Conservation (phyloP, 1,140 invertebrate genomes). For the Danaus plexippus region DNA sequence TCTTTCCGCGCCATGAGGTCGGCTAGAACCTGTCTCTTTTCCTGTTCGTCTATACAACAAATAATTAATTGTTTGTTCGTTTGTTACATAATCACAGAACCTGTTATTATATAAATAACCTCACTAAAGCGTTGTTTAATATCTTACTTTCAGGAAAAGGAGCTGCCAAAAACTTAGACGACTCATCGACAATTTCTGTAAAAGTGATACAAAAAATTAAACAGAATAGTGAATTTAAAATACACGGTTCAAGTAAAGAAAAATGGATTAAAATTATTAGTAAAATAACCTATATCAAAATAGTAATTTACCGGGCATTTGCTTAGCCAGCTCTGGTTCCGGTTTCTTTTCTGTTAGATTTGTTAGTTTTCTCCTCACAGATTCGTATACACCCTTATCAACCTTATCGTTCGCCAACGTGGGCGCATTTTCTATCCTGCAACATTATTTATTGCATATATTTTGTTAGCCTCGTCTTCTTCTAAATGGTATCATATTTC, state of each 20-base stretch:
- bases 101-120: too few species aligned
- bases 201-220: background rate
- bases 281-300: conserved; percentile 1
- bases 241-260: too few species aligned
- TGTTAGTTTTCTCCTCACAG: conserved; percentile 32
- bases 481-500: conserved; percentile 6
- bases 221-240: too few species aligned
- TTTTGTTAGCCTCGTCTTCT: conserved; percentile 4
- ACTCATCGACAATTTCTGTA: conserved; percentile 37
- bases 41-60: conserved; percentile 25
- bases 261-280: conserved; percentile 3
- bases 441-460: conserved; percentile 1
- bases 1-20: conserved; percentile 43
- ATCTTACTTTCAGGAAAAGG: conserved; percentile 46
- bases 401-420: conserved; percentile 34
- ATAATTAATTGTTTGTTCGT: background rate
- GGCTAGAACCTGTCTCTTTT: conserved; percentile 37
- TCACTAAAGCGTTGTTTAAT: too few species aligned
- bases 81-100: too few species aligned
- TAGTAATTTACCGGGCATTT: conserved; percentile 31
- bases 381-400: conserved; percentile 37
- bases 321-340: conserved; percentile 23
- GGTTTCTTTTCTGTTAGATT: conserved; percentile 29
- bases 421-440: conserved; percentile 22
- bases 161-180: conserved; percentile 38